These are phyloP conservation scores for Malacosoma neustria DNA, from an alignment of 2,888 invertebrate species.

Conservation along the genomic window DNA sequence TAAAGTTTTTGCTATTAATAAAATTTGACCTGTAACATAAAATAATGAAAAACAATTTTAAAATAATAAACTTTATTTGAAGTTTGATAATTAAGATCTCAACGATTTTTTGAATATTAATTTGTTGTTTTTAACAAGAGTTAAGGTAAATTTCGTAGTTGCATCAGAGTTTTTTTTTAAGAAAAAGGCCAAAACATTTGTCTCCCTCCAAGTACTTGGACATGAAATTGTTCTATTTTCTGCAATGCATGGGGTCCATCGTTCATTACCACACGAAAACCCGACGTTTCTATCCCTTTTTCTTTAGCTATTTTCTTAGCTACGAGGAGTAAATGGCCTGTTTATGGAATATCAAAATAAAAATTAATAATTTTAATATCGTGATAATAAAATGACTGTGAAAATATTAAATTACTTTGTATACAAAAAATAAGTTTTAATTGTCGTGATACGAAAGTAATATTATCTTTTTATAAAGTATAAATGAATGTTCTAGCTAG, in stretches of 20 bases:
- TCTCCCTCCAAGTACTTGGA: constrained; percentile 92
- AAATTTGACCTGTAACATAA: constrained; percentile 78
- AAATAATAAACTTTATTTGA: constrained; percentile 2
- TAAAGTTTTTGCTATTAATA: constrained; percentile 85
- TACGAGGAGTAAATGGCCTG: constrained; percentile 83
- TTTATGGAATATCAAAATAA: no score
- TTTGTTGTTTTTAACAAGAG: no score
- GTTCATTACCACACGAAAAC: constrained; percentile 90
- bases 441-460: no score
- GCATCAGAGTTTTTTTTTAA: constrained; percentile 17
- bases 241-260: constrained; percentile 88
- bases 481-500: no score
- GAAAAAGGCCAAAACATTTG: constrained; percentile 89
- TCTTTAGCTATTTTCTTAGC: constrained; percentile 85
- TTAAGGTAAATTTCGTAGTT: no score
- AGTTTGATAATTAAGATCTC: no score
- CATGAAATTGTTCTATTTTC: constrained; percentile 90
- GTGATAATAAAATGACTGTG: constrained; percentile 8
- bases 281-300: constrained; percentile 75
- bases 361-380: constrained; percentile 2
- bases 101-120: no score
- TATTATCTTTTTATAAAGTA: no score
- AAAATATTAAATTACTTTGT: constrained; percentile 5
- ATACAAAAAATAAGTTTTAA: no score
- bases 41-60: neutral